Conservation (phyloP, 2,113 vertebrate species). For the Tor tambroides region DNA sequence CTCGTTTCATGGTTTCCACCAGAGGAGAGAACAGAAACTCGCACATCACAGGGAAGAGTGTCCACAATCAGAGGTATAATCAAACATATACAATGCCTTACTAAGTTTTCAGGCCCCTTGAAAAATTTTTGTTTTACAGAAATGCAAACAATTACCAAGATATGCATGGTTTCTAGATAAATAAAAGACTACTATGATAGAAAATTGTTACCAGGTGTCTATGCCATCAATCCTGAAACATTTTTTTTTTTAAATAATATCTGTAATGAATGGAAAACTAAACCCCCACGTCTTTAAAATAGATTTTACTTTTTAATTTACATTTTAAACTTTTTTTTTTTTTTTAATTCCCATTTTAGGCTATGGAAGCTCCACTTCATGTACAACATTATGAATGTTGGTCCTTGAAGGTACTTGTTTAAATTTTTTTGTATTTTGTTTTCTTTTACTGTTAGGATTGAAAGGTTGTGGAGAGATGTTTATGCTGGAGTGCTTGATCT, state of each 20-base stretch:
- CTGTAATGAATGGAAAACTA: too few relatives aligned
- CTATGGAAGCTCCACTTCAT: neutral
- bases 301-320: too few relatives aligned
- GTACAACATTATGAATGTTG: neutral
- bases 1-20: slow-evolving; percentile 18
- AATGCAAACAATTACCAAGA: neutral
- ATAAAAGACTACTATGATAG: too few relatives aligned
- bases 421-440: neutral
- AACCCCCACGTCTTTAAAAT: too few relatives aligned
- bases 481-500: slow-evolving; percentile 16
- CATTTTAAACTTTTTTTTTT: too few relatives aligned
- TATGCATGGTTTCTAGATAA: neutral
- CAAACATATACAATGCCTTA: neutral
- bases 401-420: too few relatives aligned
- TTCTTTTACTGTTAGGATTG: slow-evolving; percentile 1
- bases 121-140: neutral
- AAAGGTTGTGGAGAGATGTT: slow-evolving; percentile 24
- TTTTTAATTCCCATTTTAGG: neutral
- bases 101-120: neutral
- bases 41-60: slow-evolving; percentile 32
- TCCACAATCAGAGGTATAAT: slow-evolving; percentile 46
- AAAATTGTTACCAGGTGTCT: too few relatives aligned
- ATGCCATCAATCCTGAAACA: too few relatives aligned
- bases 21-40: slow-evolving; percentile 19
- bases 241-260: too few relatives aligned